phyloP scores from a whole-genome alignment of 1,140 invertebrate species.

The Doryteuthis pealeii region DNA sequence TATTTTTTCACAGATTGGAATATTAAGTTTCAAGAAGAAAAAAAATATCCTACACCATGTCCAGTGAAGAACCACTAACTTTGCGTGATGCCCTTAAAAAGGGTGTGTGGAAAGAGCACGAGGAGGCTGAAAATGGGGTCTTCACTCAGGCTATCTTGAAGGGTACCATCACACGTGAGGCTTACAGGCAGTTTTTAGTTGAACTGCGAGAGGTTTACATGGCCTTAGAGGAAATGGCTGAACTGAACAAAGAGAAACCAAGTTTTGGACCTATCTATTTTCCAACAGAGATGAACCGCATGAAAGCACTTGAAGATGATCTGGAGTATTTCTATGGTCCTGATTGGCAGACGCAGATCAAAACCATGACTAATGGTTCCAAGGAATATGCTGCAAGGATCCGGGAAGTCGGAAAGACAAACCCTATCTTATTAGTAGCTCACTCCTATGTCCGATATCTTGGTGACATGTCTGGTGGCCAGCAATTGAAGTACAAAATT shows the following conservation, averaged over 20 bases:
- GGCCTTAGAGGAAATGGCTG: constrained; percentile 15
- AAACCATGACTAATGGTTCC: background rate
- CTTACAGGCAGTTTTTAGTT: constrained; percentile 13
- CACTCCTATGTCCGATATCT: constrained; percentile 18
- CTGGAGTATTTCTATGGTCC: constrained; percentile 16
- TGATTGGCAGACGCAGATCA: constrained; percentile 12
- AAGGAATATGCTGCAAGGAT: constrained; percentile 13
- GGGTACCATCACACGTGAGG: background rate
- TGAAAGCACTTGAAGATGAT: constrained; percentile 8
- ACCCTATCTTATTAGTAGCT: constrained; percentile 15
- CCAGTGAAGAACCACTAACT: background rate
- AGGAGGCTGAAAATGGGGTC: constrained; percentile 8
- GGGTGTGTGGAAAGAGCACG: constrained; percentile 6
- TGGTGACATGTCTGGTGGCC: constrained; percentile 19
- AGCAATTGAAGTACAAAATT: constrained; percentile 19
- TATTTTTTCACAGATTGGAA: too few relatives aligned
- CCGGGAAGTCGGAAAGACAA: background rate
- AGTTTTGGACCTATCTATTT: constrained; percentile 12
- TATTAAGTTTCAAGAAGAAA: too few relatives aligned
- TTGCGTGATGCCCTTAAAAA: background rate
- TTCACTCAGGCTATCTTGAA: constrained; percentile 13
- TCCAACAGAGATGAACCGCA: constrained; percentile 17
- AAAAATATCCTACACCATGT: background rate
- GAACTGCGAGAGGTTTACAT: constrained; percentile 19
- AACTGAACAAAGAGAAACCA: background rate